A percentile compares a stretch with the other conserved stretches of the same genome.
These are phyloP conservation scores for Xiphophorus couchianus DNA, from an alignment of 2,113 vertebrate genomes.

Conservation along the genomic window DNA sequence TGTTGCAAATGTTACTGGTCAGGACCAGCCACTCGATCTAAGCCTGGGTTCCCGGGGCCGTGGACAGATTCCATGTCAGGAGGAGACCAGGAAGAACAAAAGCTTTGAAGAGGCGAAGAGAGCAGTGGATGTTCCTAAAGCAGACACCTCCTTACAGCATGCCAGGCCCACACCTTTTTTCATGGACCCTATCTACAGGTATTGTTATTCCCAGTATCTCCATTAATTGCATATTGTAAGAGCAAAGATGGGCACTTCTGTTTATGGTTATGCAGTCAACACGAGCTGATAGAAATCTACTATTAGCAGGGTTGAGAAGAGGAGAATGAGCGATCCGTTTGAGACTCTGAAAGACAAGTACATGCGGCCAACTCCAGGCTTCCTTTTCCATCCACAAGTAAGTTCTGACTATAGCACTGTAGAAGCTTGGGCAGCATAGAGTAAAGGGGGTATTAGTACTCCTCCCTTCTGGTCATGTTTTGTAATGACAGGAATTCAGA, in stretches of 20 bases:
- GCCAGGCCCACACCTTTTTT: constrained; percentile 97
- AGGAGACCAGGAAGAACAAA: constrained; percentile 84
- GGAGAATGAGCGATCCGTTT: constrained; percentile 97
- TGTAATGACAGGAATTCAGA: neutral
- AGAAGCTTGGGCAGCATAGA: neutral
- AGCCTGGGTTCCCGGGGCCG: constrained; percentile 88
- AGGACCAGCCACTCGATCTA: constrained; percentile 95
- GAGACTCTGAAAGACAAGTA: constrained; percentile 99
- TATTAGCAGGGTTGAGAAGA: constrained; percentile 99
- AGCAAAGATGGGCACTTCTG: neutral
- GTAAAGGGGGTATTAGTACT: neutral
- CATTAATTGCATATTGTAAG: neutral
- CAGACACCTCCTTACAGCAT: constrained; percentile 91
- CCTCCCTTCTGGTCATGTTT: neutral
- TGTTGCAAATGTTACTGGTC: constrained; percentile 78
- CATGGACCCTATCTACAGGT: constrained; percentile 99
- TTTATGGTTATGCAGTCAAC: constrained; percentile 35
- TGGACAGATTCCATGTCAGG: constrained; percentile 80
- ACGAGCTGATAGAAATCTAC: constrained; percentile 86
- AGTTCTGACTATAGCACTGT: constrained; percentile 14
- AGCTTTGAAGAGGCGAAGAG: constrained; percentile 88
- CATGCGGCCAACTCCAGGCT: constrained; percentile 94
- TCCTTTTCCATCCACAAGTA: constrained; percentile 99
- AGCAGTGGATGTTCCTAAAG: constrained; percentile 82
- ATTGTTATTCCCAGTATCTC: constrained; percentile 77